Base-by-base conservation (phyloP, 2,113 vertebrate species). In the Brachyistius frenatus region DNA sequence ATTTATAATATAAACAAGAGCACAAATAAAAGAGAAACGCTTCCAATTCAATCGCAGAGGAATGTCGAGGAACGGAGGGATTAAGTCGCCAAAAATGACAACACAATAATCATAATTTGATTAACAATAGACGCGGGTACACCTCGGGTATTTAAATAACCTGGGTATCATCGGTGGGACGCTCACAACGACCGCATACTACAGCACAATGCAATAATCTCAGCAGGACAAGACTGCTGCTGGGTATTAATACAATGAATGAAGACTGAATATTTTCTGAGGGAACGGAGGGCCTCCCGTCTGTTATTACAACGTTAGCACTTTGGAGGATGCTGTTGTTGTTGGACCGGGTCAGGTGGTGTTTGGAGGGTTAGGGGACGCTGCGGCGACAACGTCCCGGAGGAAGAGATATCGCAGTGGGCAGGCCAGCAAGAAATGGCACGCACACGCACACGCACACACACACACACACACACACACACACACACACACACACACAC, bases 11-110 rank as follows among this genome's bases (percentile, higher is more conserved):
- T 67, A 73, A 46, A 58, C 14, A 23, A 16, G 9, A 47, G 5
- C 63, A 35, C 23, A 62, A 62, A 81, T 5, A 15, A 68, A 49
- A 77, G n/a, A 4, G 5, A 7, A 37, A 41, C 0, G 55, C 31
- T 67, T 90, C 76, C 80, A 80, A 56, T 68, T 89, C 77, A 81
- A 85, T 81, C 86, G 86, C 86, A 88, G 84, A 87, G 84, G 87
- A 92, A 92, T 91, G 88, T 56, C 61, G 49, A 5, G 55, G 60
- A 79, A 13, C 44, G 75, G 44, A 9, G 46, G 83, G 85, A 81
- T 83, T 74, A 66, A 72, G 69, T 67, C 36, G 46, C 62, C 23
- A 73, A 39, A 81, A 75, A 83, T 73, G 44, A 85, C 49, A 66
- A 82, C 36, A 85, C 87, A 90, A 87, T 83, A 66, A 78, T 70